phyloP scores from a whole-genome alignment of 1,140 invertebrate species.

The Zaprionus ornatus region DNA sequence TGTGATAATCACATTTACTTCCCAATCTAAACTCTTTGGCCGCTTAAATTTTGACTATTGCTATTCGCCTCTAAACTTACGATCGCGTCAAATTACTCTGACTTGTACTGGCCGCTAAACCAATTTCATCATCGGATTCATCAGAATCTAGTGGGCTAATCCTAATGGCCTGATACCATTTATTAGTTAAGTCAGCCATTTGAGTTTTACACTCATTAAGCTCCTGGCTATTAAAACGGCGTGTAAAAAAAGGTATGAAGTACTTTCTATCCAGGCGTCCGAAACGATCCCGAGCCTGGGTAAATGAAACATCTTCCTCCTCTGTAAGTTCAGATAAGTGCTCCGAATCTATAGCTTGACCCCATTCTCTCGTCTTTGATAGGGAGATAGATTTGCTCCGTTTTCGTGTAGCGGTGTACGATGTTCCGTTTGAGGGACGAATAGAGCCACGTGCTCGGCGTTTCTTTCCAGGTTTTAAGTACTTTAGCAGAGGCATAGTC shows the following conservation, averaged over 20 bases:
- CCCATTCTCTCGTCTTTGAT: conserved; percentile 99
- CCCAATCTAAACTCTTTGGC: conserved; percentile 32
- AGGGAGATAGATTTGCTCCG: conserved; percentile 94
- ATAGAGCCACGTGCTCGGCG: conserved; percentile 51
- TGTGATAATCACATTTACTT: not conserved
- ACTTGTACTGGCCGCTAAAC: conserved; percentile 71
- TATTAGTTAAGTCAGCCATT: conserved; percentile 97
- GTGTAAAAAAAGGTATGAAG: conserved; percentile 97
- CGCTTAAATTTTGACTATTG: conserved; percentile 23
- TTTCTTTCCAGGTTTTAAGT: conserved; percentile 87
- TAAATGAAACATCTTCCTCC: conserved; percentile 90
- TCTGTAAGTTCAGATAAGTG: conserved; percentile 98
- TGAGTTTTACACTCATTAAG: conserved; percentile 97
- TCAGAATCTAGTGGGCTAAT: conserved; percentile 90
- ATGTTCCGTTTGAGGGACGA: conserved; percentile 10
- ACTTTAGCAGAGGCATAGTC: conserved; percentile 97
- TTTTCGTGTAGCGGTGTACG: conserved; percentile 86
- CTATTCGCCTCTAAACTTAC: conserved; percentile 35
- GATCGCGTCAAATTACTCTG: conserved; percentile 71
- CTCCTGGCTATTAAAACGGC: conserved; percentile 97
- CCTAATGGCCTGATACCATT: conserved; percentile 97
- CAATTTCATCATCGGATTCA: conserved; percentile 84
- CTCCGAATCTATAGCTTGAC: conserved; percentile 97
- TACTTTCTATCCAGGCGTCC: conserved; percentile 96
- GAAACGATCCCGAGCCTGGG: conserved; percentile 90